A percentile compares a stretch with the other conserved stretches of the same genome.
Conservation (phyloP, 1,140 invertebrate genomes). For the Planococcus citri region DNA sequence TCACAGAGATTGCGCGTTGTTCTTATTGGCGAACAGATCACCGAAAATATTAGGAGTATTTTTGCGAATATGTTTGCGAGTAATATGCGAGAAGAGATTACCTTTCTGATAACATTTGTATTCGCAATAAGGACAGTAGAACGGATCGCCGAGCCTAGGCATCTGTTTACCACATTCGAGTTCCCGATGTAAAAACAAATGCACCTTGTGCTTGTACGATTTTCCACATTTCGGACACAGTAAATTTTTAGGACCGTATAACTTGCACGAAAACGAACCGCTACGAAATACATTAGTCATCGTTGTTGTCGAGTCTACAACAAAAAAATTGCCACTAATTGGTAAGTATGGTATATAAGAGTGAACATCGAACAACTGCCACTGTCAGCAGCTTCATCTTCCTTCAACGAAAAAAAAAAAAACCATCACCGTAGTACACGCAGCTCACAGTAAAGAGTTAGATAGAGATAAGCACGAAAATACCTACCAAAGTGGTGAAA, state of each 20-base stretch:
- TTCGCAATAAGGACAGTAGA: constrained; percentile 26
- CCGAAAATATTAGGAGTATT: not conserved
- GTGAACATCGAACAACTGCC: too few species aligned
- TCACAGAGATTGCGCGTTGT: too few species aligned
- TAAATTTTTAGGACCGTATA: constrained; percentile 10
- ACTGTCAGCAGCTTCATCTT: too few species aligned
- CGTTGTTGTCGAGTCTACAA: too few species aligned
- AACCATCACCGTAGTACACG: too few species aligned
- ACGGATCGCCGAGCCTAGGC: constrained; percentile 16
- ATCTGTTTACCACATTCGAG: constrained; percentile 24
- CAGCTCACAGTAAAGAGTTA: too few species aligned
- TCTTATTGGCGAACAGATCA: not conserved
- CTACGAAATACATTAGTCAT: not conserved
- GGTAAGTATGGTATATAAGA: not conserved
- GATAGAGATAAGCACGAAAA: too few species aligned
- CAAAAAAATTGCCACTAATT: not conserved
- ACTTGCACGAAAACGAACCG: not conserved
- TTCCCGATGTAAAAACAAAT: constrained; percentile 25
- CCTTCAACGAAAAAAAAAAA: too few species aligned
- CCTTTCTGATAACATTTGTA: constrained; percentile 30
- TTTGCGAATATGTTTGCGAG: not conserved
- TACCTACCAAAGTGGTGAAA: too few species aligned
- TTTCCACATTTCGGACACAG: constrained; percentile 30
- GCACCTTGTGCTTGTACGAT: constrained; percentile 27
- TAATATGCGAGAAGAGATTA: constrained; percentile 28